A percentile compares a stretch with the other conserved stretches of the same genome.
These are phyloP conservation scores for Atrichornis clamosus DNA, from an alignment of 2,113 vertebrate genomes.

Conservation along the genomic window DNA sequence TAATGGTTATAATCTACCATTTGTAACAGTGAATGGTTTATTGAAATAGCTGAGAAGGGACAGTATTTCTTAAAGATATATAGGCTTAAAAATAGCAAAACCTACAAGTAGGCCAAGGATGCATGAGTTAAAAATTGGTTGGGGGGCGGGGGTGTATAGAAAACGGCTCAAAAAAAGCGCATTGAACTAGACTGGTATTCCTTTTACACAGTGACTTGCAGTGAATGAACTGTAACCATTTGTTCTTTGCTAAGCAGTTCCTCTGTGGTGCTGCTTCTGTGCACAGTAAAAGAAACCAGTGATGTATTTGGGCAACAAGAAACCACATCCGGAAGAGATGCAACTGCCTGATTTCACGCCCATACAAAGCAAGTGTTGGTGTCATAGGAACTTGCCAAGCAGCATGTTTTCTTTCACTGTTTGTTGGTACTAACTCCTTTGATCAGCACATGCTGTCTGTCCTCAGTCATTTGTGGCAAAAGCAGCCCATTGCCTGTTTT, in stretches of 20 bases:
- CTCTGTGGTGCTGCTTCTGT: background rate
- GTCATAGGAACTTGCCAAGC: background rate
- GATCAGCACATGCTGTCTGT: background rate
- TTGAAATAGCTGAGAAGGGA: background rate
- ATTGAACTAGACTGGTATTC: background rate
- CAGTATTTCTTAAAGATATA: background rate
- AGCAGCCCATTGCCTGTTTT: background rate
- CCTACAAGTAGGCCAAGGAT: background rate
- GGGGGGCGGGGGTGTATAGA: rapidly evolving
- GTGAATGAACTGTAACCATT: background rate
- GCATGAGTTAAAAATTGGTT: background rate
- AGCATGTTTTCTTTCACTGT: background rate
- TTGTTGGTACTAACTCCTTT: background rate
- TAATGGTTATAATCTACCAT: background rate
- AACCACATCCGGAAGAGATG: background rate
- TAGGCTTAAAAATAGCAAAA: background rate
- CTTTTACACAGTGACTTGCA: background rate
- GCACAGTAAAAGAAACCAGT: background rate
- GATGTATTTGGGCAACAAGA: background rate
- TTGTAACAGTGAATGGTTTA: background rate
- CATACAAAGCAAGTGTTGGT: background rate
- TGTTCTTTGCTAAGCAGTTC: background rate
- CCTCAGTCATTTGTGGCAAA: background rate
- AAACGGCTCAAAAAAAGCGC: background rate
- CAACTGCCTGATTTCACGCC: background rate